Evolutionary conservation across 2,113 vertebrate genomes (phyloP), one percentile per base, ranked within the genome.

Genomic region (Trematomus loennbergii): DNA sequence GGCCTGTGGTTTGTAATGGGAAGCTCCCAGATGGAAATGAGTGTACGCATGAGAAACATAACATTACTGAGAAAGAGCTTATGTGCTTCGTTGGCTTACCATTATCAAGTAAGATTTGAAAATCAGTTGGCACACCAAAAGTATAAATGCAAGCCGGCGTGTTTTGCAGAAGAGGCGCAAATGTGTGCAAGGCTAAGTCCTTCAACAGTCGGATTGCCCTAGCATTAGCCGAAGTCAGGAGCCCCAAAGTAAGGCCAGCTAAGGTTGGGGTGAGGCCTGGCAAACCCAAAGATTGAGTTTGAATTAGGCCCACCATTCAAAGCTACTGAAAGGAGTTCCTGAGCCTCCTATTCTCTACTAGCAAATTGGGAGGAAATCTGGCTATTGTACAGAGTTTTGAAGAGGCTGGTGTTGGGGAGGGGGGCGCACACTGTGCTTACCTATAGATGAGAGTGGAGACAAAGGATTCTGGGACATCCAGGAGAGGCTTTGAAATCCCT

Each of bases 151-250:
- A 57, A 63, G 36, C 62, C 3, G 8, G 49, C 16, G 6, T 77
- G 72, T 81, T 87, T 84, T 84, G 63, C 79, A 79, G 62, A 83
- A 83, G 74, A 87, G 66, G 71, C 74, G 62, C 66, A 82, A 75
- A 85, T 54, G 67, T 81, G 75, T 66, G 74, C 66, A 79, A 77
- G 82, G 79, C 72, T 83, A 91, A 90, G 67, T 82, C 76, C 76
- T 82, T 85, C 79, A 83, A 93, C 94, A 94, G 94, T 91, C 78
- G 95, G 95, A 96, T 96, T 96, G 96, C 94, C 92, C 94, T 90
- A 92, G 95, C 96, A 96, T 97, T 96, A 96, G 95, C 89, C 87
- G 94, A 95, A 97, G 97, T 97, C 96, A 97, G 96, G 94, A 95
- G 93, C 91, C 90, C 85, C 94, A 96, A 95, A 96, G 96, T 95